phyloP scores from a whole-genome alignment of 2,888 invertebrate genomes.

The Tethea ocularis region DNA sequence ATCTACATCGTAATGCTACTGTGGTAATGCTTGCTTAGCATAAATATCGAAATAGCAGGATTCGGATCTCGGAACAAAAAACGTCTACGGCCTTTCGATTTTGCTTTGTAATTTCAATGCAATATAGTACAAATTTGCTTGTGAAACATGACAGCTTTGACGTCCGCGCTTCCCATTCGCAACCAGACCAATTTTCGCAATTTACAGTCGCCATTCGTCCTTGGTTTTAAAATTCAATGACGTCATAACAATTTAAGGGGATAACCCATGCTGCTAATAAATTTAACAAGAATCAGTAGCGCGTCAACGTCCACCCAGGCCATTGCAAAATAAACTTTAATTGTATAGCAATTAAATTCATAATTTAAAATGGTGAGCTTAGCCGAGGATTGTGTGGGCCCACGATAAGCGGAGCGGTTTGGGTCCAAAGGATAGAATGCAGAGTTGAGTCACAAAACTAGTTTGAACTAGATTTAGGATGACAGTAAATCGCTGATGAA shows the following conservation, averaged over 20 bases:
- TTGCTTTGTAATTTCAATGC: too few species aligned
- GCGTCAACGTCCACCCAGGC: slow-evolving; percentile 30
- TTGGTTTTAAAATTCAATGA: background rate
- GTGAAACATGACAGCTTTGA: too few species aligned
- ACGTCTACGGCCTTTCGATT: too few species aligned
- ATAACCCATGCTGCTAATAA: slow-evolving; percentile 37
- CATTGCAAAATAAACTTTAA: slow-evolving; percentile 13
- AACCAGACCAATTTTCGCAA: background rate
- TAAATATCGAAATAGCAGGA: too few species aligned
- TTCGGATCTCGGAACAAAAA: too few species aligned
- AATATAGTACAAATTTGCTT: too few species aligned
- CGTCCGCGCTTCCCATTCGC: background rate
- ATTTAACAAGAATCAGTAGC: slow-evolving; percentile 44
- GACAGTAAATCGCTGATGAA: background rate
- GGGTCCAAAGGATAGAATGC: background rate
- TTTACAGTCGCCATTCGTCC: background rate
- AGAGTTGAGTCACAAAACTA: background rate
- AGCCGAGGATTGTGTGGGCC: slow-evolving; percentile 32
- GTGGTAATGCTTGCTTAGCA: too few species aligned
- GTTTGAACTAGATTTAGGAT: background rate
- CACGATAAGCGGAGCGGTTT: slow-evolving; percentile 27
- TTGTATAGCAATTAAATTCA: slow-evolving; percentile 7
- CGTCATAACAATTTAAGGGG: slow-evolving; percentile 14
- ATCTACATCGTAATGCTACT: too few species aligned
- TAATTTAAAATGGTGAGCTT: slow-evolving; percentile 15